Evolutionary conservation across 2,888 invertebrate genomes (phyloP).

Genomic region (Ectobius pallidus): DNA sequence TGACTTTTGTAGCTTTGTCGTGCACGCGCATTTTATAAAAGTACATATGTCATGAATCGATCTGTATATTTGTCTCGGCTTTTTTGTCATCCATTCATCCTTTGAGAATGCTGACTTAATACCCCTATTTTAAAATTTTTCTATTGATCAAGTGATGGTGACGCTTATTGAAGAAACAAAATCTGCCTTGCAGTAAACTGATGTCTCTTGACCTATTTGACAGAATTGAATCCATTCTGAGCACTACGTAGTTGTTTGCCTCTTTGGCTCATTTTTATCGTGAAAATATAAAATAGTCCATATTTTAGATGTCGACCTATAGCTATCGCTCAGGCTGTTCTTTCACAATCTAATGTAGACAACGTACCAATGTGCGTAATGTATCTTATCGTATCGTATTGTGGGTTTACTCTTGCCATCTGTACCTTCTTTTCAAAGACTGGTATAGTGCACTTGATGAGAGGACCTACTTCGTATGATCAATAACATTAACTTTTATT

Average conservation of each 20-base stretch:
- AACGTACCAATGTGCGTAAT: slow-evolving; percentile 16
- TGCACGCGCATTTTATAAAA: slow-evolving; percentile 42
- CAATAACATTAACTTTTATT: slow-evolving; percentile 29
- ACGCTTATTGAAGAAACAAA: slow-evolving; percentile 34
- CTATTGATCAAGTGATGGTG: slow-evolving; percentile 40
- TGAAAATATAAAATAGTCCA: slow-evolving; percentile 35
- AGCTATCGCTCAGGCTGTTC: slow-evolving; percentile 36
- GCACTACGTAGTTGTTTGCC: slow-evolving; percentile 25
- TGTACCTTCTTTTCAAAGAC: slow-evolving; percentile 38
- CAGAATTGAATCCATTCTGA: slow-evolving; percentile 18
- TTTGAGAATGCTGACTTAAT: slow-evolving; percentile 37
- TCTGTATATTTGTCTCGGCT: slow-evolving; percentile 36
- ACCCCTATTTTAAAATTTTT: slow-evolving; percentile 39
- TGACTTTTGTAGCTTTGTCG: slow-evolving; percentile 44
- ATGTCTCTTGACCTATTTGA: slow-evolving; percentile 17
- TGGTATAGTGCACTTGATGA: slow-evolving; percentile 40
- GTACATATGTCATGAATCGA: slow-evolving; percentile 31
- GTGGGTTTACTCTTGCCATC: slow-evolving; percentile 35
- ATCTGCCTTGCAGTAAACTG: slow-evolving; percentile 32
- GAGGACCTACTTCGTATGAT: slow-evolving; percentile 34
- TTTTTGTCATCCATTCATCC: slow-evolving; percentile 34
- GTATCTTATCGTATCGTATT: slow-evolving; percentile 12
- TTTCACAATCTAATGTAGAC: slow-evolving; percentile 33
- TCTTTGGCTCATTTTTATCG: slow-evolving; percentile 22
- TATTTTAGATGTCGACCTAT: slow-evolving; percentile 38